These are phyloP conservation scores for Podilymbus podiceps DNA, from an alignment of 2,113 vertebrate genomes.

Conservation along the genomic window DNA sequence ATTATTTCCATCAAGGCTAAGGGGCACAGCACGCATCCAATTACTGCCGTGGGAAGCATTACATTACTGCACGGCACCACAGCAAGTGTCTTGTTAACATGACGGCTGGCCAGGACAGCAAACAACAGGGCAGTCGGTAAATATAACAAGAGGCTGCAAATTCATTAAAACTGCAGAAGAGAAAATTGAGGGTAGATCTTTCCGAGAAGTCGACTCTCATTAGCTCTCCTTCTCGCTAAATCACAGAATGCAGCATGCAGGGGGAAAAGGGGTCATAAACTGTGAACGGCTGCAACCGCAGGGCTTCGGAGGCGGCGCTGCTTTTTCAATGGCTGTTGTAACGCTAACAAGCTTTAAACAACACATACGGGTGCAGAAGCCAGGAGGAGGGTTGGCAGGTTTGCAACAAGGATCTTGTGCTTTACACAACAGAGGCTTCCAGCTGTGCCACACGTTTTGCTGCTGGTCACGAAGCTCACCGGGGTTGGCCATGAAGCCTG, in stretches of 20 bases:
- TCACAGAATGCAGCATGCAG: neutral
- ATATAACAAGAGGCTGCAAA: neutral
- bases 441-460: neutral
- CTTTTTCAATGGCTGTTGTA: neutral
- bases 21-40: neutral
- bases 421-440: neutral
- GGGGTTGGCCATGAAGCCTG: neutral
- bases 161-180: neutral
- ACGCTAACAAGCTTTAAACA: fast-evolving
- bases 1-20: neutral
- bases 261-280: fast-evolving
- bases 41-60: neutral
- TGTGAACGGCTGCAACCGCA: neutral
- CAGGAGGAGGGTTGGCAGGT: neutral
- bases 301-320: fast-evolving
- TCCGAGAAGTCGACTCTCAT: neutral
- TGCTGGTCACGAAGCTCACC: neutral
- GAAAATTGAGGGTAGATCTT: neutral
- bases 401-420: neutral
- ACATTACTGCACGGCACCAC: fast-evolving
- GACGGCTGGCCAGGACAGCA: too few relatives aligned
- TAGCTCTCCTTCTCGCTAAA: neutral
- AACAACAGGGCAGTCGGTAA: neutral
- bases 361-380: neutral
- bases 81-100: fast-evolving